Conservation (phyloP, 2,888 invertebrate genomes). For the Sthenelais limicola region DNA sequence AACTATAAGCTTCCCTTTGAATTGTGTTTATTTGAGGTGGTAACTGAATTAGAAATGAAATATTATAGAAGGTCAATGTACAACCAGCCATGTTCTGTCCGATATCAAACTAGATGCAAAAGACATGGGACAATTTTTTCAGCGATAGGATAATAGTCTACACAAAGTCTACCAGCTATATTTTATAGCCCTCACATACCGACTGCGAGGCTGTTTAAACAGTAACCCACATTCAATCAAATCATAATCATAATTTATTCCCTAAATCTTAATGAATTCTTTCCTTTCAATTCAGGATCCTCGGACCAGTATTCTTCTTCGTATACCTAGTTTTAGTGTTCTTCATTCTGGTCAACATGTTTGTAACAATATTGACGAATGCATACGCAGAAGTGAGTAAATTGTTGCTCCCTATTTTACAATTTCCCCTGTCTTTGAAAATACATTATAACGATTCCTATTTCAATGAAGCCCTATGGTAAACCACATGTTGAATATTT, state of each 20-base stretch:
- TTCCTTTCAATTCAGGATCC: slow-evolving; percentile 33
- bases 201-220: not conserved
- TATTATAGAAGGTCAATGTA: too few species aligned
- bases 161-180: too few species aligned
- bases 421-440: too few species aligned
- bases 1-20: too few species aligned
- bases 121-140: too few species aligned
- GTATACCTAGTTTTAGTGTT: slow-evolving; percentile 46
- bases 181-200: too few species aligned
- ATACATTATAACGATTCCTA: not conserved
- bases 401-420: not conserved
- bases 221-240: not conserved
- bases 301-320: slow-evolving; percentile 48
- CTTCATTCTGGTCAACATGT: slow-evolving; percentile 55
- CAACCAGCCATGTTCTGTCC: too few species aligned
- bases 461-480: not conserved
- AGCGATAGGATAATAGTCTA: too few species aligned
- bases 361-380: slow-evolving; percentile 50
- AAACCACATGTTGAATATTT: not conserved
- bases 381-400: slow-evolving; percentile 43
- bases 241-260: not conserved
- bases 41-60: too few species aligned
- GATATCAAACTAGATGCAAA: too few species aligned
- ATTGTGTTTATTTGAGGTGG: too few species aligned
- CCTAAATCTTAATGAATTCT: not conserved